These are phyloP conservation scores for Microvelia longipes DNA, from an alignment of 1,140 invertebrate species.

Conservation along the genomic window DNA sequence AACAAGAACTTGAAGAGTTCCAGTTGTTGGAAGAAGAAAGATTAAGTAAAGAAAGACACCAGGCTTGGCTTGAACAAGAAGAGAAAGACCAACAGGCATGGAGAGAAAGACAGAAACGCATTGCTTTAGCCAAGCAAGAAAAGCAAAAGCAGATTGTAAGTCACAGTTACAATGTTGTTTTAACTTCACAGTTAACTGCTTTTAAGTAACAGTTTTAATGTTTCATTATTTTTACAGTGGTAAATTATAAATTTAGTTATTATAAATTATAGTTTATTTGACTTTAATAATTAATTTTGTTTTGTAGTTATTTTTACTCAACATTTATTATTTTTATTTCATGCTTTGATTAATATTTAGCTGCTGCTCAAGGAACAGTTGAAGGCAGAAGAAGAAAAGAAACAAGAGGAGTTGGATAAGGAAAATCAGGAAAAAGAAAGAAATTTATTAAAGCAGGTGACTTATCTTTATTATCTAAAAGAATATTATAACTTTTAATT, in stretches of 20 bases:
- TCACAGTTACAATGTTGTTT: neutral
- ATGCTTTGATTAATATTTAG: neutral
- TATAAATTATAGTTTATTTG: too few relatives aligned
- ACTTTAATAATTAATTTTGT: too few relatives aligned
- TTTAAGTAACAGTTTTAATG: neutral
- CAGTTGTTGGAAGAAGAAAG: slow-evolving; percentile 7
- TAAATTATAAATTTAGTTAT: too few relatives aligned
- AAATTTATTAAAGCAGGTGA: neutral
- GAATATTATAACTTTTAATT: neutral
- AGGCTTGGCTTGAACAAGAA: slow-evolving; percentile 6
- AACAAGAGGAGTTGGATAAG: slow-evolving; percentile 8
- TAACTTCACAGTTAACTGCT: neutral
- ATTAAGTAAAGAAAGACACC: slow-evolving; percentile 1
- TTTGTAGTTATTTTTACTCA: too few relatives aligned
- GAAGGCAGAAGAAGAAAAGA: slow-evolving; percentile 8
- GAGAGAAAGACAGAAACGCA: neutral
- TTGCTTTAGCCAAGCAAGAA: neutral
- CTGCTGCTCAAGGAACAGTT: slow-evolving; percentile 2
- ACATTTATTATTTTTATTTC: too few relatives aligned
- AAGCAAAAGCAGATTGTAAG: slow-evolving; percentile 6
- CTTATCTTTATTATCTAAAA: too few relatives aligned
- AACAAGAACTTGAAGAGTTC: slow-evolving; percentile 28
- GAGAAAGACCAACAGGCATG: neutral
- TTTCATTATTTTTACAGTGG: neutral
- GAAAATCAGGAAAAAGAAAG: slow-evolving; percentile 5